Conservation (phyloP, 2,113 vertebrate species). For the Scomber japonicus region DNA sequence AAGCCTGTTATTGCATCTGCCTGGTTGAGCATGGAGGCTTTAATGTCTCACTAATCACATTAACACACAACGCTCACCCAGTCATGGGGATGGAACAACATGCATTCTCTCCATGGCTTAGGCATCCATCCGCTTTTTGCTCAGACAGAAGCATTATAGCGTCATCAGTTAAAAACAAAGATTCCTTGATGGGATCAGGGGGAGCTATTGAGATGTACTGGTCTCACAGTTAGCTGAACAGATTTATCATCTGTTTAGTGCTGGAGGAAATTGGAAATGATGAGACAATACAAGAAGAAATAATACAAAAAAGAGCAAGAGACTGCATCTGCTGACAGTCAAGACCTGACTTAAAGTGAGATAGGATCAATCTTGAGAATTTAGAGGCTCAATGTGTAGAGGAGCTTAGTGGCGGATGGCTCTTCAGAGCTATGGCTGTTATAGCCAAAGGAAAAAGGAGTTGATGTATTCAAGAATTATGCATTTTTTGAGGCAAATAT, state of each 20-base stretch:
- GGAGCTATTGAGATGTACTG: slow-evolving; percentile 70
- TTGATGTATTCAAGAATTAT: slow-evolving; percentile 60
- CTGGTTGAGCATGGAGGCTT: slow-evolving; percentile 76
- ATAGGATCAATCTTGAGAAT: slow-evolving; percentile 72
- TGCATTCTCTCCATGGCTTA: slow-evolving; percentile 71
- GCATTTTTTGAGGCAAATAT: slow-evolving; percentile 43
- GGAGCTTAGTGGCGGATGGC: slow-evolving; percentile 67
- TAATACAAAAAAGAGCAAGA: slow-evolving; percentile 49
- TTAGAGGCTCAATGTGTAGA: slow-evolving; percentile 55
- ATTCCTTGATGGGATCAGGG: slow-evolving; percentile 78
- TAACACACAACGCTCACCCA: slow-evolving; percentile 77
- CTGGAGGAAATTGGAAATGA: slow-evolving; percentile 72
- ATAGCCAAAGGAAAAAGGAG: slow-evolving; percentile 65
- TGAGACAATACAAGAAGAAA: slow-evolving; percentile 63
- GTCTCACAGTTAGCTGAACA: slow-evolving; percentile 70
- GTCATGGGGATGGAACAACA: slow-evolving; percentile 78
- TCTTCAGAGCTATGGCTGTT: slow-evolving; percentile 52
- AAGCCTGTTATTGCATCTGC: slow-evolving; percentile 66
- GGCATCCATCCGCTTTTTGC: slow-evolving; percentile 68
- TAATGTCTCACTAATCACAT: slow-evolving; percentile 84
- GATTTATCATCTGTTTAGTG: slow-evolving; percentile 71
- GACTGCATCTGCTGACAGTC: slow-evolving; percentile 63
- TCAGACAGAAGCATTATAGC: slow-evolving; percentile 74
- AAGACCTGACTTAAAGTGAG: slow-evolving; percentile 70
- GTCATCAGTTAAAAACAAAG: slow-evolving; percentile 80